Evolutionary conservation across 2,113 vertebrate genomes (phyloP).

Genomic region (Arvicanthis niloticus): DNA sequence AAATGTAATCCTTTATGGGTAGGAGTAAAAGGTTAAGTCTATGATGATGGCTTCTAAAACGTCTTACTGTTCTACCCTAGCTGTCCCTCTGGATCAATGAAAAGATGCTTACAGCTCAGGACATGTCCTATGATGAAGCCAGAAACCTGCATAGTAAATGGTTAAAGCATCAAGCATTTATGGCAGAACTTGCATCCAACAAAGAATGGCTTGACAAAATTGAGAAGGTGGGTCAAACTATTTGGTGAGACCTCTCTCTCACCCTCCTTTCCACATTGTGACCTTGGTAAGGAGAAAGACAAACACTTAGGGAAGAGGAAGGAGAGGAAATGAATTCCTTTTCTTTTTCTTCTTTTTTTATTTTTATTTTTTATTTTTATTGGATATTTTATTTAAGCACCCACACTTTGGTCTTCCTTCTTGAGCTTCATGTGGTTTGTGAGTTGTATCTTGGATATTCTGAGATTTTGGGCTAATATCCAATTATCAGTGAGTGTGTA

Average conservation of each 20-base stretch:
- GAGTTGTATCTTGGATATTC: too few relatives aligned
- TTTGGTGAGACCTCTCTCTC: fast-evolving
- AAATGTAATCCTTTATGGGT: not conserved
- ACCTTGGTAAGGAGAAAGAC: not conserved
- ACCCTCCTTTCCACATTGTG: not conserved
- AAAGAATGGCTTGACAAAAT: slow-evolving; percentile 99
- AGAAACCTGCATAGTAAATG: slow-evolving; percentile 98
- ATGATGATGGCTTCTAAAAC: not conserved
- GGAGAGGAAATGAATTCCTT: not conserved
- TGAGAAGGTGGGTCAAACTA: slow-evolving; percentile 89
- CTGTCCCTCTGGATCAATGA: slow-evolving; percentile 98
- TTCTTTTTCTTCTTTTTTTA: not conserved
- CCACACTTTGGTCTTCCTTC: too few relatives aligned
- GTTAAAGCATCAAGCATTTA: slow-evolving; percentile 98
- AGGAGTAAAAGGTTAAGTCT: not conserved
- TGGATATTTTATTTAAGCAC: too few relatives aligned
- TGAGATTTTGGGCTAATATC: too few relatives aligned
- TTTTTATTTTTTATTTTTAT: too few relatives aligned
- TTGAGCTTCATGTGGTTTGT: too few relatives aligned
- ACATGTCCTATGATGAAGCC: slow-evolving; percentile 99
- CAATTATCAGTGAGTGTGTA: too few relatives aligned
- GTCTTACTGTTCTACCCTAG: slow-evolving; percentile 83
- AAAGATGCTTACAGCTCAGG: slow-evolving; percentile 99
- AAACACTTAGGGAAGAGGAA: not conserved
- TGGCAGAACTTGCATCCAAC: slow-evolving; percentile 98